phyloP scores from a whole-genome alignment of 2,888 invertebrate species.

The Agrilus mali region DNA sequence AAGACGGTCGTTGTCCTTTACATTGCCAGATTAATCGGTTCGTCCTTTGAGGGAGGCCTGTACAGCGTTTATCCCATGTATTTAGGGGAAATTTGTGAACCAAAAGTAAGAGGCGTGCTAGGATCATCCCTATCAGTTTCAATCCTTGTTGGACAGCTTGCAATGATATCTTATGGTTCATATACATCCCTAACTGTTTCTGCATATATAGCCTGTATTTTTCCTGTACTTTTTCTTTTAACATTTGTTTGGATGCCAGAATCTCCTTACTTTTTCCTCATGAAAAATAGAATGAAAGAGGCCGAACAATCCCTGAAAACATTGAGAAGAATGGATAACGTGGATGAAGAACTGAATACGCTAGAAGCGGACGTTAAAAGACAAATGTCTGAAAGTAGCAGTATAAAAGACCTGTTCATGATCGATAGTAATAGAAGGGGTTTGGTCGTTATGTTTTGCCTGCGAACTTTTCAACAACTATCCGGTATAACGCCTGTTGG shows the following conservation, averaged over 20 bases:
- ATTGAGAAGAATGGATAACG: conserved; percentile 19
- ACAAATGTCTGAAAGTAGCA: conserved; percentile 23
- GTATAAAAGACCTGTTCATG: conserved; percentile 20
- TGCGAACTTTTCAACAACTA: conserved; percentile 23
- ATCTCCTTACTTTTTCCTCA: conserved; percentile 24
- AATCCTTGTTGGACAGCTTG: conserved; percentile 19
- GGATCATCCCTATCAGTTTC: conserved; percentile 19
- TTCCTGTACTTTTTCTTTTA: conserved; percentile 18
- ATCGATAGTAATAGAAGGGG: conserved; percentile 23
- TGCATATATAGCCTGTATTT: conserved; percentile 13
- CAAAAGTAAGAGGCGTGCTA: conserved; percentile 23
- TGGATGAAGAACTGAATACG: conserved; percentile 19
- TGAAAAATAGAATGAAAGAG: conserved; percentile 17
- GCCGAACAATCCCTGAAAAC: conserved; percentile 19
- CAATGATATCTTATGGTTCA: conserved; percentile 21
- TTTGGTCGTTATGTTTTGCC: conserved; percentile 16
- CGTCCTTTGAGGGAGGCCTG: conserved; percentile 20
- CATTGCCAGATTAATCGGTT: conserved; percentile 19
- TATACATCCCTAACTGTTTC: conserved; percentile 12
- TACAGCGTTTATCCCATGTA: conserved; percentile 19
- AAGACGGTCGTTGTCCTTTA: conserved; percentile 22
- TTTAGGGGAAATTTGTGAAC: conserved; percentile 22
- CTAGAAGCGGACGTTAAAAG: conserved; percentile 20
- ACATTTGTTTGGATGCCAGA: conserved; percentile 23
- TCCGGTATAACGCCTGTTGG: conserved; percentile 22